Evolutionary conservation across 2,888 invertebrate species (phyloP), one percentile per base, ranked within the genome.

Genomic region (Leucophenga montana): DNA sequence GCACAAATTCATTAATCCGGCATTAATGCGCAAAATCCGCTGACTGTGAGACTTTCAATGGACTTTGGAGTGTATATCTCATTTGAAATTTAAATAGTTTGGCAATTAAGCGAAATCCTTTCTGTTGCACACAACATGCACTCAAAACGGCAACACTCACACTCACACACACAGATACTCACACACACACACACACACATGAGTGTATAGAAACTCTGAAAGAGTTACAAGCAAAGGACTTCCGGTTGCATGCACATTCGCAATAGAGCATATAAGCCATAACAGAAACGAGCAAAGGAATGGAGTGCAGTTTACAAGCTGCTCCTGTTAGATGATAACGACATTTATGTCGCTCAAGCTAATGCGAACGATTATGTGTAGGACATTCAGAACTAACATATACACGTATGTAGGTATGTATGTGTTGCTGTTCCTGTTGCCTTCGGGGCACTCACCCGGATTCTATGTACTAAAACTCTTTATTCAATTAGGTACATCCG

Each of bases 401-500:
- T 39, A 11, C 11, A 11, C n/a, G n/a, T n/a, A n/a, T n/a, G n/a
- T n/a, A n/a, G n/a, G n/a, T n/a, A n/a, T n/a, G n/a, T n/a, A n/a
- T n/a, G n/a, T n/a, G n/a, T n/a, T n/a, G n/a, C n/a, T n/a, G n/a
- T n/a, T n/a, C n/a, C n/a, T n/a, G n/a, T 39, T 39, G 39, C 39
- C 39, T 39, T 39, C 11, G 9, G 39, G 39, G 8, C 39, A 39
- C 8, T 39, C 11, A 8, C 50, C 18, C 0, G 31, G 46, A 48
- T 67, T 76, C 73, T 78, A 76, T 76, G 73, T 71, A 76, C 77
- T 83, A 66, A 64, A 75, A 73, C 81, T 82, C 75, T 80, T 82
- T 84, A 81, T 81, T 81, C 81, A 81, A 81, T 81, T 81, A 81
- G 81, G 77, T 75, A 80, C 83, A 81, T 81, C 84, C 83, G 84